phyloP scores from a whole-genome alignment of 2,797 vertebrate species.

The Urophycis tenuis region DNA sequence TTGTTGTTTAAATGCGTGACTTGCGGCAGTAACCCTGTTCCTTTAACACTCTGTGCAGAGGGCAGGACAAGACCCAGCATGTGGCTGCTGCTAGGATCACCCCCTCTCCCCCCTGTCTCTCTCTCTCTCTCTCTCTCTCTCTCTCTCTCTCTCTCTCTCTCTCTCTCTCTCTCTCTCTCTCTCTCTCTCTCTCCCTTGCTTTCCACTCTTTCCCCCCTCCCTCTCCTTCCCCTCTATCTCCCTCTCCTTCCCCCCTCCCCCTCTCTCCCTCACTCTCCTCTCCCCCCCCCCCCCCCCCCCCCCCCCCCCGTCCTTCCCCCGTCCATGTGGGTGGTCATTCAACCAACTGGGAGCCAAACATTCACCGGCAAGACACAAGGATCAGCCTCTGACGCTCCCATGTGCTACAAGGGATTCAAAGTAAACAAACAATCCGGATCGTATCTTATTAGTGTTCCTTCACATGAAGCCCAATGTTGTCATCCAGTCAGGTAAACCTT shows the following conservation, averaged over 20 bases:
- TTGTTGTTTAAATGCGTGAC: not conserved
- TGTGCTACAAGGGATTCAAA: not conserved
- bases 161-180: not conserved
- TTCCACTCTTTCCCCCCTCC: not conserved
- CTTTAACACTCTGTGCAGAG: slow-evolving; percentile 22
- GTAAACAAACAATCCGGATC: not conserved
- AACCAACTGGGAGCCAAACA: slow-evolving; percentile 53
- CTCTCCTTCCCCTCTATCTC: not conserved
- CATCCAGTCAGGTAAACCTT: not conserved
- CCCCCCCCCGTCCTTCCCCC: slow-evolving; percentile 2
- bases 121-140: not conserved
- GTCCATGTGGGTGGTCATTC: slow-evolving; percentile 58
- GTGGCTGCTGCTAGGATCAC: slow-evolving; percentile 25
- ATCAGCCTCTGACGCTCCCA: not conserved
- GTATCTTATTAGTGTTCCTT: not conserved
- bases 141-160: not conserved
- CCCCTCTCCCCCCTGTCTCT: slow-evolving; percentile 2
- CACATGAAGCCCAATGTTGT: not conserved
- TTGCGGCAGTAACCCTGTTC: slow-evolving; percentile 1
- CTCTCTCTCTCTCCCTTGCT: not conserved
- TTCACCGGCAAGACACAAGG: slow-evolving; percentile 12
- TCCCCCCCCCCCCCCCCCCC: not conserved
- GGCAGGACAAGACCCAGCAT: slow-evolving; percentile 56
- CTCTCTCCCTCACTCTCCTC: not conserved
- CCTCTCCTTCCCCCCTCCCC: slow-evolving; percentile 16